Base-by-base conservation (phyloP, 2,888 invertebrate genomes). In the Campoplex capitator region DNA sequence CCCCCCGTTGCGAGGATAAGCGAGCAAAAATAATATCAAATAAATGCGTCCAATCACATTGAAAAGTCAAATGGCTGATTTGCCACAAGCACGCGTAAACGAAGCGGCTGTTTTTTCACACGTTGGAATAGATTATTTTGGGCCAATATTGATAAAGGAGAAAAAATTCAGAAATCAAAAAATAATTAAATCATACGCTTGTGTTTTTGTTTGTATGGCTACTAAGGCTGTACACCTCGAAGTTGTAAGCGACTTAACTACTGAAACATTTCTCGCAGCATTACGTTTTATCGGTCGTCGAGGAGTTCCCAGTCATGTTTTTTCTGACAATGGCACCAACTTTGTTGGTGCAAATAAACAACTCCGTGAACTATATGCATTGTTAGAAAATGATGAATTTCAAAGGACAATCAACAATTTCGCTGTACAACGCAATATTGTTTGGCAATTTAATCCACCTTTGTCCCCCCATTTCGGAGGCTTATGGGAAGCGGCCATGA, bases 301-400 rank as follows among this genome's bases (percentile, higher is more conserved):
- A 7, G 85, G 88, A 13, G 45, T 75, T 35, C 85, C 86, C 13
- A 58, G 23, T 32, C 80, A 88, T 51, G 76, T 89, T 9, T 84
- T 76, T 45, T 88, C 86, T 0, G 88, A 88, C 32, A 88, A 89
- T 56, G 88, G 88, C 2, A 86, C 86, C 1, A 88, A 89, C 42
- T 89, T 89, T 32, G 83, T 87, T 23, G 88, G 85, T 16, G 88
- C 88, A 11, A 88, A 80, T 38, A 88, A 71, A 42, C 71, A 87
- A 38, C 76, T 88, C 0, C 80, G 83, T 51, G 76, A 86, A 80
- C 42, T 88, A 35, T 83, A 82, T 32, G 68, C 23, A 13, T 42
- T 86, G 32, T 42, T 58, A 8, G 71, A 76, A 62, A 74, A 84
- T 68, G 83, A 89, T 0, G 65, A 79, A 56, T 81, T 76, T 42